A percentile compares a stretch with the other conserved stretches of the same genome.
phyloP scores from a whole-genome alignment of 2,797 vertebrate genomes.

The Scomberomorus guttatus region DNA sequence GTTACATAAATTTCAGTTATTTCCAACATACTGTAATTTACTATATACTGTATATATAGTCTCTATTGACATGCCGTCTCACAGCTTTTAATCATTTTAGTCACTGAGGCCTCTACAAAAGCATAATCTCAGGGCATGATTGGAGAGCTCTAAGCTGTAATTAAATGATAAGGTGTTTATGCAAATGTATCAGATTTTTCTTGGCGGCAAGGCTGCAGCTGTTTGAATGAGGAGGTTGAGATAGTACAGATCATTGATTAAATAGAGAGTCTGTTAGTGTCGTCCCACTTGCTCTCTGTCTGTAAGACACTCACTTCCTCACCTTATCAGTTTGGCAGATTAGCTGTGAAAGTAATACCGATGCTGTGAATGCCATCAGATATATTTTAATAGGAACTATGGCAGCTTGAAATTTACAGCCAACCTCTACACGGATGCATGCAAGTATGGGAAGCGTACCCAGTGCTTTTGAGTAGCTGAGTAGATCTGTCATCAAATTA shows the following conservation, averaged over 20 bases:
- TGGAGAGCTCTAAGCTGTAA: conserved; percentile 76
- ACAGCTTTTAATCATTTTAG: conserved; percentile 65
- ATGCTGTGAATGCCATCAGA: conserved; percentile 72
- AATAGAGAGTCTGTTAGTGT: conserved; percentile 71
- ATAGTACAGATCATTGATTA: conserved; percentile 74
- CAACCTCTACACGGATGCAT: conserved; percentile 10
- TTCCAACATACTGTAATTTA: not conserved
- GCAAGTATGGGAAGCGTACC: conserved; percentile 18
- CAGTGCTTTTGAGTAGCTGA: conserved; percentile 27
- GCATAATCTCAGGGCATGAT: conserved; percentile 61
- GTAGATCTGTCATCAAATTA: conserved; percentile 64
- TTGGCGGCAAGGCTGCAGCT: conserved; percentile 63
- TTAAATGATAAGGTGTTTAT: conserved; percentile 84
- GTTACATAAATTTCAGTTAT: not conserved
- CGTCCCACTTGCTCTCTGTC: conserved; percentile 68
- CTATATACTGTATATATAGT: conserved; percentile 21
- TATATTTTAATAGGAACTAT: conserved; percentile 68
- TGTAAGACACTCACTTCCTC: conserved; percentile 74
- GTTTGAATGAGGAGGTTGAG: conserved; percentile 69
- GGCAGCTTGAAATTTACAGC: conserved; percentile 51
- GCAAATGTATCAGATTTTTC: conserved; percentile 80
- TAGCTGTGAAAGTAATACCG: conserved; percentile 73
- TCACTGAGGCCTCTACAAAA: conserved; percentile 60
- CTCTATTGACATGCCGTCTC: conserved; percentile 15
- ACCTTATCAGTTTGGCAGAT: conserved; percentile 75